phyloP scores from a whole-genome alignment of 2,797 vertebrate genomes.

The Erpetoichthys calabaricus region DNA sequence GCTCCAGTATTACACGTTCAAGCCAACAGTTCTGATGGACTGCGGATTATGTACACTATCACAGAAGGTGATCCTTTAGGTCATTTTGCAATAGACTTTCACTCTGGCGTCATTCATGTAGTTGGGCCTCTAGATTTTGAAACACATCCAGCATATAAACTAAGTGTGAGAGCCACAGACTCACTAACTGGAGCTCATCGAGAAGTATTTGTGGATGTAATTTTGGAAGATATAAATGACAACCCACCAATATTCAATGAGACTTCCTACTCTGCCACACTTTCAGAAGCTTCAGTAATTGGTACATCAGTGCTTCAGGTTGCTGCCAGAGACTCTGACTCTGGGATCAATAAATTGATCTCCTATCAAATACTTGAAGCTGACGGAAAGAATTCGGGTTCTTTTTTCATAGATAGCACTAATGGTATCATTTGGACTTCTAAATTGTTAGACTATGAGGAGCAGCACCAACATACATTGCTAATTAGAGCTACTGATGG shows the following conservation, averaged over 20 bases:
- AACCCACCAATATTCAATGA: conserved; percentile 71
- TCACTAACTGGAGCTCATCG: conserved; percentile 78
- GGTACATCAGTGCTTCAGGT: conserved; percentile 70
- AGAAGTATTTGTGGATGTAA: conserved; percentile 86
- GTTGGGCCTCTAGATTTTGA: conserved; percentile 81
- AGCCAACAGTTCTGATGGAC: conserved; percentile 84
- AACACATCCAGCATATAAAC: conserved; percentile 85
- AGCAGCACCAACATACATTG: conserved; percentile 57
- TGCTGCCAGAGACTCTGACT: conserved; percentile 71
- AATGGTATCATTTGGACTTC: conserved; percentile 70
- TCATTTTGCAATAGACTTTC: conserved; percentile 90
- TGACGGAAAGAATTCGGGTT: conserved; percentile 52
- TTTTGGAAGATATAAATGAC: conserved; percentile 89
- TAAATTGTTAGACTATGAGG: conserved; percentile 72
- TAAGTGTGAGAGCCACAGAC: conserved; percentile 80
- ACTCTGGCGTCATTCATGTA: conserved; percentile 84
- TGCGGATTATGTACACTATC: conserved; percentile 86
- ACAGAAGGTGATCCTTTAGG: conserved; percentile 83
- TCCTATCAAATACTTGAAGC: conserved; percentile 78
- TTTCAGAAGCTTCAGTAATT: conserved; percentile 82
- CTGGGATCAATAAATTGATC: conserved; percentile 68
- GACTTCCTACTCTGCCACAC: conserved; percentile 53
- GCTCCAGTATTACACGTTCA: conserved; percentile 83
- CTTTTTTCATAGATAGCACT: conserved; percentile 70
- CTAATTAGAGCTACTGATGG: conserved; percentile 67